These are phyloP conservation scores for Emydoidea blandingii DNA, from an alignment of 2,797 vertebrate genomes.

Conservation along the genomic window DNA sequence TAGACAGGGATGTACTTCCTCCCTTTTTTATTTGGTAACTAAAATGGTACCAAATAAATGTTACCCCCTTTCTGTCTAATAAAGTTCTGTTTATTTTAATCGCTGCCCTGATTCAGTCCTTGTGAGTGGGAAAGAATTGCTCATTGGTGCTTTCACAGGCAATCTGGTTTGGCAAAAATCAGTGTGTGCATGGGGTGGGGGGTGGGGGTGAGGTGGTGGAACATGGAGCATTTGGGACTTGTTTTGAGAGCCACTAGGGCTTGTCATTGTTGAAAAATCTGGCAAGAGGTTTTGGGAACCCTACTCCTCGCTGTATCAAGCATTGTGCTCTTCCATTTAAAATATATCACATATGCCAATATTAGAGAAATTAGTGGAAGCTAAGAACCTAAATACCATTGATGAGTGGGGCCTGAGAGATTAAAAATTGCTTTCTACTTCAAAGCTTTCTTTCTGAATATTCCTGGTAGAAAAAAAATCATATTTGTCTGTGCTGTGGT, in stretches of 20 bases:
- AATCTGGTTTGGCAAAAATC: neutral
- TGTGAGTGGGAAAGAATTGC: neutral
- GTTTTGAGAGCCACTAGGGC: neutral
- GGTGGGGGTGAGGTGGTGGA: neutral
- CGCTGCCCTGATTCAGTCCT: neutral
- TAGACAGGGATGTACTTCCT: too few relatives aligned
- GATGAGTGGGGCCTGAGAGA: neutral
- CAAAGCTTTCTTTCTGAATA: neutral
- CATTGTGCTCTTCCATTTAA: neutral
- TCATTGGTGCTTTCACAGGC: neutral
- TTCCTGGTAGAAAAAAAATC: neutral
- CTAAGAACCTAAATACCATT: neutral
- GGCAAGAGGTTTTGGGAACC: neutral
- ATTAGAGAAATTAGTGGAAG: neutral
- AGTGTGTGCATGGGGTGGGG: accelerated
- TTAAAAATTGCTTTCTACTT: neutral
- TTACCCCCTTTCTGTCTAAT: neutral
- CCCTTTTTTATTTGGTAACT: too few relatives aligned
- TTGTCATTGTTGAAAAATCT: neutral
- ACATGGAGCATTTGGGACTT: neutral
- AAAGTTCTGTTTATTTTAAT: neutral
- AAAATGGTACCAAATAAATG: too few relatives aligned
- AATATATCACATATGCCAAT: neutral
- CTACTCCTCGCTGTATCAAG: neutral
- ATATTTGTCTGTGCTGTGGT: neutral